Evolutionary conservation across 1,140 invertebrate genomes (phyloP).

Genomic region (Drosophila asahinai): DNA sequence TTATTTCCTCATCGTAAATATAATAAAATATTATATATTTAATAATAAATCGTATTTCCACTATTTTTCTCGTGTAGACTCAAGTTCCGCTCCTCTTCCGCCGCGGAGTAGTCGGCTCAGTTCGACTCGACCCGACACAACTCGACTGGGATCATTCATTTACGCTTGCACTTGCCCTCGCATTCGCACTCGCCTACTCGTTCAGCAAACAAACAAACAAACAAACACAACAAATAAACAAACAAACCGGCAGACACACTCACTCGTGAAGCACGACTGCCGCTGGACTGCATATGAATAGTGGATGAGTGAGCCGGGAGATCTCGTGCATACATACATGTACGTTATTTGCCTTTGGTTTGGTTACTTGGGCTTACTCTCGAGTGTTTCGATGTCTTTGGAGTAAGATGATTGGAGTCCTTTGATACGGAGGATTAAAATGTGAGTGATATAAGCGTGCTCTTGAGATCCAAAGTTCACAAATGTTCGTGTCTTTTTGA

Average conservation of each 20-base stretch:
- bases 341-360: conserved; percentile 22
- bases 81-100: conserved; percentile 13
- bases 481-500: not conserved
- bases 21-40: not conserved
- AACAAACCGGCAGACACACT: conserved; percentile 36
- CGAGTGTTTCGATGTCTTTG: conserved; percentile 22
- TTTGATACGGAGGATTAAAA: not conserved
- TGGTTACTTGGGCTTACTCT: conserved; percentile 44
- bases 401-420: conserved; percentile 6
- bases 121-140: conserved; percentile 39
- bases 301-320: conserved; percentile 43
- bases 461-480: not conserved
- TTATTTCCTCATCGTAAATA: not conserved
- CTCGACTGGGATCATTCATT: conserved; percentile 73
- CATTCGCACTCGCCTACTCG: conserved; percentile 58
- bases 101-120: conserved; percentile 21
- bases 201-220: conserved; percentile 48
- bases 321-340: conserved; percentile 3
- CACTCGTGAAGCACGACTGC: conserved; percentile 29
- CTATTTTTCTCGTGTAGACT: conserved; percentile 3
- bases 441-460: not conserved
- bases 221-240: conserved; percentile 39
- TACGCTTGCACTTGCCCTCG: conserved; percentile 55
- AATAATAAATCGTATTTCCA: not conserved
- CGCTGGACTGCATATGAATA: conserved; percentile 77